Conservation (phyloP, 2,113 vertebrate species). For the Pipa parva region DNA sequence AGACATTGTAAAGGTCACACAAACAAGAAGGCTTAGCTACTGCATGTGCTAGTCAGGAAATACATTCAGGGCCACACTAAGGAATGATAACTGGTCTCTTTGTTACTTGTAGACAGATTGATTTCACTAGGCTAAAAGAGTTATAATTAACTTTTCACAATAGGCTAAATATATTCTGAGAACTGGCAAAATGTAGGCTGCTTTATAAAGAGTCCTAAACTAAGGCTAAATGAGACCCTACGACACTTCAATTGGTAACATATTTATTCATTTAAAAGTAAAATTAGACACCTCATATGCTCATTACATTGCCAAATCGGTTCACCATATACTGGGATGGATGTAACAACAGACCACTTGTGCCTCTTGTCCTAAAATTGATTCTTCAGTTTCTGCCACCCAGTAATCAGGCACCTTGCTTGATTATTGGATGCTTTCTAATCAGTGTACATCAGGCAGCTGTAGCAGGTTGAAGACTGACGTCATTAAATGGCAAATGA, state of each 20-base stretch:
- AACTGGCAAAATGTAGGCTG: not conserved
- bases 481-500: not conserved
- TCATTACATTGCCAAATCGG: not conserved
- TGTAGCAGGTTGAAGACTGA: not conserved
- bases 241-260: not conserved
- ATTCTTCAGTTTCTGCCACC: not conserved
- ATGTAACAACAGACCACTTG: not conserved
- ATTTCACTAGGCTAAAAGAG: conserved; percentile 8
- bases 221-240: conserved; percentile 18
- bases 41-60: not conserved
- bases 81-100: conserved; percentile 6
- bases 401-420: not conserved
- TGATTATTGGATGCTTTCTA: not conserved
- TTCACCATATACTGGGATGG: not conserved
- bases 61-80: not conserved
- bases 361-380: not conserved
- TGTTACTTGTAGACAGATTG: conserved; percentile 15
- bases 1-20: not conserved
- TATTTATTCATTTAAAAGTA: not conserved
- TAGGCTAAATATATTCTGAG: conserved; percentile 19
- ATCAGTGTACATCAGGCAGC: not conserved
- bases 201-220: conserved; percentile 4
- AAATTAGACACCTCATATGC: not conserved
- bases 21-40: not conserved
- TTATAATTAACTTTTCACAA: conserved; percentile 32